phyloP scores from a whole-genome alignment of 2,113 vertebrate genomes.

The Sprattus sprattus region DNA sequence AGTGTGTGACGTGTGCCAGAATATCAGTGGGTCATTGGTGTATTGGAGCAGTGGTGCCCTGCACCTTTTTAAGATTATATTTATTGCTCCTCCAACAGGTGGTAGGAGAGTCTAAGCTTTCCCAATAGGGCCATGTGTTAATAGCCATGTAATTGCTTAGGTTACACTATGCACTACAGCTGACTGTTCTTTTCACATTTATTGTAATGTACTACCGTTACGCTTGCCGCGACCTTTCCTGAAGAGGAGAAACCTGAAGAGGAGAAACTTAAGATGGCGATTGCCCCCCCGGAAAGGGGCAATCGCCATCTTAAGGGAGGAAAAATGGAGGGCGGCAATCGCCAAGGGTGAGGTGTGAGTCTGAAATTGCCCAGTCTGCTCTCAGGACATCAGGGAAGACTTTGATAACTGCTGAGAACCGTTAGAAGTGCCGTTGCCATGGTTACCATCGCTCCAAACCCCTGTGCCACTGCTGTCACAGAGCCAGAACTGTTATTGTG shows the following conservation, averaged over 20 bases:
- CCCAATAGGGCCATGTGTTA: too few relatives aligned
- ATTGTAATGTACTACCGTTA: neutral
- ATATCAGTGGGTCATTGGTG: too few relatives aligned
- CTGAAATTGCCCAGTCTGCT: neutral
- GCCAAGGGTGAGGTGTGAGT: neutral
- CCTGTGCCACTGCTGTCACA: slow-evolving; percentile 21
- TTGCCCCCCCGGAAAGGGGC: neutral
- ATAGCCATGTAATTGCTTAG: too few relatives aligned
- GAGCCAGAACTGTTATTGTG: neutral
- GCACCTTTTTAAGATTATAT: too few relatives aligned
- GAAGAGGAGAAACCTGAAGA: neutral
- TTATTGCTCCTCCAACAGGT: too few relatives aligned
- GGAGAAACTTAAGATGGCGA: neutral
- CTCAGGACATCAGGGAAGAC: neutral
- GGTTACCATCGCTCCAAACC: slow-evolving; percentile 32
- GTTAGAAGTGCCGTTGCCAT: slow-evolving; percentile 37
- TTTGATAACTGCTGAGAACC: neutral
- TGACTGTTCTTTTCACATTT: neutral
- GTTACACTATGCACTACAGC: too few relatives aligned
- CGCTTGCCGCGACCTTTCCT: neutral
- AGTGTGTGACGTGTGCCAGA: too few relatives aligned
- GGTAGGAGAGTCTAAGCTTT: too few relatives aligned
- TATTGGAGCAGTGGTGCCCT: too few relatives aligned
- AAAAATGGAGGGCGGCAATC: neutral
- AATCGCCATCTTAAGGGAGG: too few relatives aligned